Percentiles rank a stretch among this genome's conserved stretches.
phyloP scores from a whole-genome alignment of 2,888 invertebrate species.

The Thyatira batis region DNA sequence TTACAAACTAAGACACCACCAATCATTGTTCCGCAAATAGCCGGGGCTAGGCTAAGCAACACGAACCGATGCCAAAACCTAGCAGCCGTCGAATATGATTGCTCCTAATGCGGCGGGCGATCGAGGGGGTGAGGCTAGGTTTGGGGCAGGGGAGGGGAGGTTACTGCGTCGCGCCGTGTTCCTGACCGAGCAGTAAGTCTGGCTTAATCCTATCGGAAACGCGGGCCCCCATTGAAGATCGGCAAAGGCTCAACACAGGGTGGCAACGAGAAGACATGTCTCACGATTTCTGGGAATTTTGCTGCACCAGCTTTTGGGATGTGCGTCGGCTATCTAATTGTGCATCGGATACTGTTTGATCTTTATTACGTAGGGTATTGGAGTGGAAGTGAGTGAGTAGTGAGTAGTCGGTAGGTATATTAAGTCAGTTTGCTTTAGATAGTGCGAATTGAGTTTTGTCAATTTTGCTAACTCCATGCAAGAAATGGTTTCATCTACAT shows the following conservation, averaged over 20 bases:
- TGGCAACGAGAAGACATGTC: constrained; percentile 53
- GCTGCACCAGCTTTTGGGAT: constrained; percentile 13
- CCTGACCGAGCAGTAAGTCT: constrained; percentile 82
- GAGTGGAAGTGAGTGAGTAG: background rate
- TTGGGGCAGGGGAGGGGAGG: constrained; percentile 37
- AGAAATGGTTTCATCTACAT: background rate
- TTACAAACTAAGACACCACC: constrained; percentile 71
- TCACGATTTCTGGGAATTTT: constrained; percentile 50
- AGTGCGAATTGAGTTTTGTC: background rate
- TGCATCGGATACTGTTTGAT: background rate
- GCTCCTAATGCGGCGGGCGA: constrained; percentile 75
- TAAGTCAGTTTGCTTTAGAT: background rate
- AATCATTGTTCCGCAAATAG: constrained; percentile 78
- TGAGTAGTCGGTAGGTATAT: background rate
- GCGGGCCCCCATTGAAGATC: constrained; percentile 79
- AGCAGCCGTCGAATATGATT: constrained; percentile 80
- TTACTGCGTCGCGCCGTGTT: constrained; percentile 72
- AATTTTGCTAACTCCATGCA: background rate
- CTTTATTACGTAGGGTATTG: background rate
- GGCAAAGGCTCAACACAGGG: constrained; percentile 51
- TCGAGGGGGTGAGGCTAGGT: constrained; percentile 44
- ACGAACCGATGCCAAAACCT: constrained; percentile 79
- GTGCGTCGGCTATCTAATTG: constrained; percentile 6
- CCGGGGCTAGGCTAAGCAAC: constrained; percentile 71
- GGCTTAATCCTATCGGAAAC: constrained; percentile 81